Evolutionary conservation across 2,888 invertebrate genomes (phyloP).

Genomic region (Bugulina stolonifera): DNA sequence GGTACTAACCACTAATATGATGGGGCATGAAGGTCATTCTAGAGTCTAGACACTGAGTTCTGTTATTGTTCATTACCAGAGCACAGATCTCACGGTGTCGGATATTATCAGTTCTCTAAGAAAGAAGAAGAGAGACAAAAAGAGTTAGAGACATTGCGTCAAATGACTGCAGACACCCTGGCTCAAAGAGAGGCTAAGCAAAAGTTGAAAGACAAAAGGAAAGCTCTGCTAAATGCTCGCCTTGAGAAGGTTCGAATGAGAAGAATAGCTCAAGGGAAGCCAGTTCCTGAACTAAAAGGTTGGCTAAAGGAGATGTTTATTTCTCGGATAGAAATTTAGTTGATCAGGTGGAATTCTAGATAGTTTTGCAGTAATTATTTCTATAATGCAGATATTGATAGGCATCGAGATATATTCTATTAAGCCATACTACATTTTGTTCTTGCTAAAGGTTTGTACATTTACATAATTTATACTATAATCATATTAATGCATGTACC

Average conservation of each 20-base stretch:
- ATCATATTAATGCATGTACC: not conserved
- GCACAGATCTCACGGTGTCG: conserved; percentile 84
- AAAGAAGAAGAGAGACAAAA: conserved; percentile 71
- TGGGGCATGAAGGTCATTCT: no score
- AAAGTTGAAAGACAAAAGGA: conserved; percentile 49
- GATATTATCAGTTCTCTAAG: conserved; percentile 82
- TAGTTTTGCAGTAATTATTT: no score
- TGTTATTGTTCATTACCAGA: conserved; percentile 56
- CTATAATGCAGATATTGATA: no score
- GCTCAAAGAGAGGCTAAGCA: conserved; percentile 40
- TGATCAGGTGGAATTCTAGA: no score
- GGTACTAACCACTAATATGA: no score
- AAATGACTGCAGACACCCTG: conserved; percentile 58
- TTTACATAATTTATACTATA: not conserved
- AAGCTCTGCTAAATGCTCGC: conserved; percentile 38
- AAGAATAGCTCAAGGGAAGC: conserved; percentile 10
- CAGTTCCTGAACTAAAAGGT: conserved; percentile 4
- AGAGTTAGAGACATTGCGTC: conserved; percentile 73
- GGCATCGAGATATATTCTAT: no score
- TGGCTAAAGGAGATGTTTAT: not conserved
- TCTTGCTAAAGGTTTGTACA: not conserved
- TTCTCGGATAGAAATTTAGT: no score
- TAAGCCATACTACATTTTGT: not conserved
- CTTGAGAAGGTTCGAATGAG: not conserved
- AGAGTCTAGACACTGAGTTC: no score